Evolutionary conservation across 2,113 vertebrate species (phyloP).

Genomic region (Lycocorax pyrrhopterus): DNA sequence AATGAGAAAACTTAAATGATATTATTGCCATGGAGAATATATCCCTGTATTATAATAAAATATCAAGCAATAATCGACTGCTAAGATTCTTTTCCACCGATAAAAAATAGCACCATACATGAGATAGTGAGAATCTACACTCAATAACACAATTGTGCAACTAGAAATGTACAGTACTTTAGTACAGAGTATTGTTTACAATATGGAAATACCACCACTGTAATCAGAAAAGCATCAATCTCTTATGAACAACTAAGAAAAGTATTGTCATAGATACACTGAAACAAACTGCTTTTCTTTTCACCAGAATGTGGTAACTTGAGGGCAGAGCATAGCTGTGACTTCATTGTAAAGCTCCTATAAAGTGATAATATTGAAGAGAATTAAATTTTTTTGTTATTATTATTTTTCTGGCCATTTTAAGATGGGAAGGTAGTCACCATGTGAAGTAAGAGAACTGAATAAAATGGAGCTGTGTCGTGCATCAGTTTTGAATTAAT

Average conservation of each 20-base stretch:
- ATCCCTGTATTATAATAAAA: conserved; percentile 76
- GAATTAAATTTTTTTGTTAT: neutral
- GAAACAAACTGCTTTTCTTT: conserved; percentile 52
- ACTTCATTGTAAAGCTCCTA: conserved; percentile 8
- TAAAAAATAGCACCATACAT: conserved; percentile 83
- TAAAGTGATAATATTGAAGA: neutral
- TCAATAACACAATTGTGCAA: conserved; percentile 75
- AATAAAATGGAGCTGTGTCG: neutral
- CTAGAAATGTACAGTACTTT: conserved; percentile 76
- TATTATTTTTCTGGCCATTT: neutral
- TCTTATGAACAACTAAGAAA: conserved; percentile 25
- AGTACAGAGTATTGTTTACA: conserved; percentile 68
- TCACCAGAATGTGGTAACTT: conserved; percentile 59
- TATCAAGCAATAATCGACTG: conserved; percentile 65
- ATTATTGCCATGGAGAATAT: conserved; percentile 64
- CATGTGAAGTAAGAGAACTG: neutral
- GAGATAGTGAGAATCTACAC: conserved; percentile 73
- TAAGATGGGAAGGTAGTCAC: neutral
- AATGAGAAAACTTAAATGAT: conserved; percentile 55
- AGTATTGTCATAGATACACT: neutral
- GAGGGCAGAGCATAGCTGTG: conserved; percentile 30
- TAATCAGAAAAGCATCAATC: conserved; percentile 54
- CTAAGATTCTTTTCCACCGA: conserved; percentile 64
- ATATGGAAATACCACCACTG: conserved; percentile 64
- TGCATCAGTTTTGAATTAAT: neutral